phyloP scores from a whole-genome alignment of 2,888 invertebrate species.

The Poecilus cupreus region DNA sequence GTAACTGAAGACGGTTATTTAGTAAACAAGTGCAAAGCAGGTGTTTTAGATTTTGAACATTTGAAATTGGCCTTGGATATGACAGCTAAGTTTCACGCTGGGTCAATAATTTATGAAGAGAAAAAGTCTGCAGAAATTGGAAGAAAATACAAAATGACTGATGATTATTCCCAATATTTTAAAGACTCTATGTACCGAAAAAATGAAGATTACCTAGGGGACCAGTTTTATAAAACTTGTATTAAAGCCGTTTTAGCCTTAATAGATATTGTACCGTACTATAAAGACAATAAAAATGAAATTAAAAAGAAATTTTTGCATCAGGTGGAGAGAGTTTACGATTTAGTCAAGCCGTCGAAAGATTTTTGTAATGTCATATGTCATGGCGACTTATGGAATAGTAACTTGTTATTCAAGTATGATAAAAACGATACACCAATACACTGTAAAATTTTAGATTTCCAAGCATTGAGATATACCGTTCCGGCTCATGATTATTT shows the following conservation, averaged over 20 bases:
- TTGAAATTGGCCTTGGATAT: slow-evolving; percentile 5
- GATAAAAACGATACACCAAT: slow-evolving; percentile 61
- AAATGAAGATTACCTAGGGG: slow-evolving; percentile 65
- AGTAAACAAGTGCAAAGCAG: not conserved
- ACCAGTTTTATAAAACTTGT: slow-evolving; percentile 65
- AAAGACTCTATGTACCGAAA: slow-evolving; percentile 71
- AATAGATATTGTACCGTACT: slow-evolving; percentile 64
- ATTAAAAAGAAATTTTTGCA: slow-evolving; percentile 57
- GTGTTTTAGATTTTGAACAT: slow-evolving; percentile 56
- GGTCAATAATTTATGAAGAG: slow-evolving; percentile 66
- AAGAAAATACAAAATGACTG: slow-evolving; percentile 63
- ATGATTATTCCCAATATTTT: slow-evolving; percentile 66
- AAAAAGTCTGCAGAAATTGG: slow-evolving; percentile 60
- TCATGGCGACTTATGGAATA: slow-evolving; percentile 79
- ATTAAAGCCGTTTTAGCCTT: slow-evolving; percentile 65
- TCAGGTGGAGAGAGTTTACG: slow-evolving; percentile 63
- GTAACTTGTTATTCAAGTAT: slow-evolving; percentile 67
- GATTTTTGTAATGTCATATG: slow-evolving; percentile 75
- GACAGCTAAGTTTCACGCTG: slow-evolving; percentile 65
- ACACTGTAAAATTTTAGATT: slow-evolving; percentile 67
- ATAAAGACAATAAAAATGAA: slow-evolving; percentile 57
- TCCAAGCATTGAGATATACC: slow-evolving; percentile 73
- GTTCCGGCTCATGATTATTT: slow-evolving; percentile 80
- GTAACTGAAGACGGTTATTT: slow-evolving; percentile 65
- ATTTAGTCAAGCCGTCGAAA: slow-evolving; percentile 68